Evolutionary conservation across 1,140 invertebrate species (phyloP), one percentile per base, ranked within the genome.

Genomic region (Ostrea denselamellosa): DNA sequence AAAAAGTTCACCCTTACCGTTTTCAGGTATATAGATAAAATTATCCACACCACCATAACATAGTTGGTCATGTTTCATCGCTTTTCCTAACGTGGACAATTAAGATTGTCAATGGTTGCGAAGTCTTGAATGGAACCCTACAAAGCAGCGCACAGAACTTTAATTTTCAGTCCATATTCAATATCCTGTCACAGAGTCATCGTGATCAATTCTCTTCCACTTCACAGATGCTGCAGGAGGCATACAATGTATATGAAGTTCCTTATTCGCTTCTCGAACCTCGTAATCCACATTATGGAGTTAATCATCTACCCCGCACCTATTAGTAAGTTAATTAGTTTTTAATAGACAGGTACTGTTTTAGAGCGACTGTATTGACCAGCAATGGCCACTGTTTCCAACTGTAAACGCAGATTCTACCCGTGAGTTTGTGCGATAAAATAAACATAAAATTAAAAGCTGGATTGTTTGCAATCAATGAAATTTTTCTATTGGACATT

Each of bases 391-490:
- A 71, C 65, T 10, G 25, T 71, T 71, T 28, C 25, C 65, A 71
- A 12, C 9, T 28, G 22, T 71, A 22, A 71, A 28, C 8, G n/a
- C 10, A 28, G 65, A 25, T 5, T 68, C 1, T 22, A 68, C 22
- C 0, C 12, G n/a, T 71, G 65, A 12, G 22, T 28, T 8, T 71
- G n/a, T 22, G 65, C 5, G 34, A 44, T 71, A 25, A 22, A 25
- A 71, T 71, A 71, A 71, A 71, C 22, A 68, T n/a, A 25, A 71
- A 71, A 9, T 12, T 71, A 22, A 71, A 62, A 62, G 58, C 58
- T 62, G 14, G 58, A 71, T 25, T 22, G 65, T 28, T 71, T 12
- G 19, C 8, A 68, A 71, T 71, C 65, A 71, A 25, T 71, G 65
- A 71, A 25, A 25, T 71, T 22, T 71, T 71, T 71, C 10, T 71